phyloP scores from a whole-genome alignment of 2,113 vertebrate species.

The Tenrec ecaudatus region DNA sequence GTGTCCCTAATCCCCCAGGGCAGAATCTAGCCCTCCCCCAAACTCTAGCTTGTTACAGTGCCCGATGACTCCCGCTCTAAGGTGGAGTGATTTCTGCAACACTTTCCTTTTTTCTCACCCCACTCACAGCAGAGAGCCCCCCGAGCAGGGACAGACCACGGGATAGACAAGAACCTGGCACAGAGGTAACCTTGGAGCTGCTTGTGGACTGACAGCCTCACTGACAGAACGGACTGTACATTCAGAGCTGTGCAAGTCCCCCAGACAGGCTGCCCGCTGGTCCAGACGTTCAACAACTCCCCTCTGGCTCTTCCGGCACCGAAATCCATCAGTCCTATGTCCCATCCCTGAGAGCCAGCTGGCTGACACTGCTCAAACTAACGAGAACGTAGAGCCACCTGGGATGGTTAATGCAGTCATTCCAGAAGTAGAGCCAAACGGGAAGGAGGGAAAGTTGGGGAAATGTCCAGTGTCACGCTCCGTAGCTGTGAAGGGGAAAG shows the following conservation, averaged over 20 bases:
- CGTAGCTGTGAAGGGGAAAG: background rate
- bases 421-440: constrained; percentile 11
- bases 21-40: background rate
- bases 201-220: background rate
- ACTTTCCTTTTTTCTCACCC: background rate
- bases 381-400: background rate
- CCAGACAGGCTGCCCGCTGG: background rate
- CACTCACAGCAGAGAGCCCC: background rate
- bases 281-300: background rate
- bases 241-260: background rate
- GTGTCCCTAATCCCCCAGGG: background rate
- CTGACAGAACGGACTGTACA: background rate
- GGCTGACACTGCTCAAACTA: background rate
- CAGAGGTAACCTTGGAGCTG: background rate
- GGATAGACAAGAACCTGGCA: background rate
- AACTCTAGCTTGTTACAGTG: background rate
- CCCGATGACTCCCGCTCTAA: background rate
- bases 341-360: background rate
- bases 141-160: background rate
- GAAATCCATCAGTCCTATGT: constrained; percentile 14
- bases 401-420: background rate
- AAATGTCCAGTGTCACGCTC: background rate
- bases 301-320: background rate
- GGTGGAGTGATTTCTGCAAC: background rate
- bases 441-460: background rate